Percentiles rank a stretch among this genome's conserved stretches.
phyloP scores from a whole-genome alignment of 1,140 invertebrate genomes.

The Trinorchestia longiramus region DNA sequence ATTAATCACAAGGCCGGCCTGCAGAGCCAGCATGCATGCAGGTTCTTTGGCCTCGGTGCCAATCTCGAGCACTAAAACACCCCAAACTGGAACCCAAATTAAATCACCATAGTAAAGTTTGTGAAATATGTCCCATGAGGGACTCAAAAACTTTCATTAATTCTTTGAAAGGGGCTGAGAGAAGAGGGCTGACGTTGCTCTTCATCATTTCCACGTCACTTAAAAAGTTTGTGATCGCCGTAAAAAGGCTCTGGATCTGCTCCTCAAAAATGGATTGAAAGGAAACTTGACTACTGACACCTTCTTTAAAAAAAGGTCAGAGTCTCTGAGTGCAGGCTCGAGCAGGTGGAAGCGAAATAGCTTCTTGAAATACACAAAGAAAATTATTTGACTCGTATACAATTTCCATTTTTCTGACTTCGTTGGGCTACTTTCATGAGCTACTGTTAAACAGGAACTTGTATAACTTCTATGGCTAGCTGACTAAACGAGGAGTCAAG shows the following conservation, averaged over 20 bases:
- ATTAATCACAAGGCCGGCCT: slow-evolving; percentile 26
- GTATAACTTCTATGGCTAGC: not conserved
- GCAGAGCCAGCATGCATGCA: not conserved
- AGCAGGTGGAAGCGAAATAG: not conserved
- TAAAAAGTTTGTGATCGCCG: slow-evolving; percentile 51
- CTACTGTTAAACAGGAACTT: not conserved
- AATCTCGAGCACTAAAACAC: slow-evolving; percentile 50
- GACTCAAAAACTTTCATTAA: slow-evolving; percentile 55
- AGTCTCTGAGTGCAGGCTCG: not conserved
- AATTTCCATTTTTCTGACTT: not conserved
- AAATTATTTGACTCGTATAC: not conserved
- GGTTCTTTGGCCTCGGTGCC: slow-evolving; percentile 29
- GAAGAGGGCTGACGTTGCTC: slow-evolving; percentile 30
- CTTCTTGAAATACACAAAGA: not conserved
- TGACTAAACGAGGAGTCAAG: not conserved
- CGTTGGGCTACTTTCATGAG: not conserved
- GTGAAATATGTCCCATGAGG: slow-evolving; percentile 53
- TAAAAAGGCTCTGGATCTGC: slow-evolving; percentile 31
- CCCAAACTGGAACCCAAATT: slow-evolving; percentile 49
- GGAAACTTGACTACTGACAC: slow-evolving; percentile 16
- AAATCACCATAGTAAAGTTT: slow-evolving; percentile 54
- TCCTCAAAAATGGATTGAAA: slow-evolving; percentile 28
- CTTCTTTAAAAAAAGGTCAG: not conserved
- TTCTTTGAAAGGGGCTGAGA: slow-evolving; percentile 47
- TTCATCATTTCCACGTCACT: slow-evolving; percentile 55